Evolutionary conservation across 2,888 invertebrate species (phyloP).

Genomic region (Idaea dimidiata): DNA sequence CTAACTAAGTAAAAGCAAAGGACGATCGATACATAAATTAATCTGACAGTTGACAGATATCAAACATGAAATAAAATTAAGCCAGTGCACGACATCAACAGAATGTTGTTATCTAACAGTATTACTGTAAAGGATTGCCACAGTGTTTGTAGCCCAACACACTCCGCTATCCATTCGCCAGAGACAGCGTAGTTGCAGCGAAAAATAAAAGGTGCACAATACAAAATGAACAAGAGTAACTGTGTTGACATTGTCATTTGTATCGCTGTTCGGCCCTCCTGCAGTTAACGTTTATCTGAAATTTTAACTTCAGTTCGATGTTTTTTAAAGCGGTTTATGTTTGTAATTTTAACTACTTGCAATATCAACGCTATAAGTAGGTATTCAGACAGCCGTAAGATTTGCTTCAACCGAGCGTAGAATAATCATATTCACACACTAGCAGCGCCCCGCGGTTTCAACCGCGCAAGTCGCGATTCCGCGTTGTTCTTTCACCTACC

Average conservation of each 20-base stretch:
- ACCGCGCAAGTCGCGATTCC: no score
- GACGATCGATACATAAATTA: no score
- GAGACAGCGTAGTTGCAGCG: constrained; percentile 45
- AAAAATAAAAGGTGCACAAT: constrained; percentile 57
- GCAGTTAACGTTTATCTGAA: constrained; percentile 22
- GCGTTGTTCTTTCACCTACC: no score
- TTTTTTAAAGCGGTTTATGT: not conserved
- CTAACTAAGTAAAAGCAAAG: no score
- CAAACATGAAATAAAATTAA: not conserved
- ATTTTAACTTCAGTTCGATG: not conserved
- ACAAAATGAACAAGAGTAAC: constrained; percentile 52
- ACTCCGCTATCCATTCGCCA: constrained; percentile 19
- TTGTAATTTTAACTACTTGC: no score
- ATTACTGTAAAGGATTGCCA: constrained; percentile 6
- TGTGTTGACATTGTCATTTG: constrained; percentile 55
- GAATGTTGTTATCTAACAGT: no score
- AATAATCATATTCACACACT: no score
- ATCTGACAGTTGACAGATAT: no score
- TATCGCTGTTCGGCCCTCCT: constrained; percentile 36
- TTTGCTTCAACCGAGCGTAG: no score
- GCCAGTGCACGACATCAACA: not conserved
- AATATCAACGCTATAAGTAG: no score
- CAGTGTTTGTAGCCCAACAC: constrained; percentile 30
- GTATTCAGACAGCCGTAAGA: no score
- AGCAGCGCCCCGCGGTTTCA: no score